Conservation (phyloP, 2,888 invertebrate genomes). For the Schrankia costaestrigalis region DNA sequence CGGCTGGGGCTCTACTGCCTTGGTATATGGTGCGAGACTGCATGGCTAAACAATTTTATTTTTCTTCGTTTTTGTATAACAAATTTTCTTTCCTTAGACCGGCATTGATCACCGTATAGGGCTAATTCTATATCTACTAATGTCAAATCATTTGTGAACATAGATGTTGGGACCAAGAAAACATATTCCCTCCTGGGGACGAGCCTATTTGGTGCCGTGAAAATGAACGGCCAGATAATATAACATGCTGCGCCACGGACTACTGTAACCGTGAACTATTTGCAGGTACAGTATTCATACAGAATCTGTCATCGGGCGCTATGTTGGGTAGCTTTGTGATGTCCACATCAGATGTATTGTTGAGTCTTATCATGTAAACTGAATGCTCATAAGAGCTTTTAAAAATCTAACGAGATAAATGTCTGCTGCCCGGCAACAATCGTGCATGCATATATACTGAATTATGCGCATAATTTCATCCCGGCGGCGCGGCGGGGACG, state of each 20-base stretch:
- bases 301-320: constrained; percentile 56
- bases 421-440: constrained; percentile 15
- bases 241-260: constrained; percentile 85
- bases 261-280: constrained; percentile 83
- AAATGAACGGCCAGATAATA: constrained; percentile 57
- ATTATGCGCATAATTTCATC: constrained; percentile 22
- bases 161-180: constrained; percentile 83
- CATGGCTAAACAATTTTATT: constrained; percentile 58
- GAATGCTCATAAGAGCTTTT: constrained; percentile 29
- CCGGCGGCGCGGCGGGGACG: constrained; percentile 9
- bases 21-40: constrained; percentile 62
- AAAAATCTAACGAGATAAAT: constrained; percentile 20
- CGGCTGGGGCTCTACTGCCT: constrained; percentile 34
- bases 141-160: constrained; percentile 56
- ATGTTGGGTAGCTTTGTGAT: constrained; percentile 63
- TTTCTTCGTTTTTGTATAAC: constrained; percentile 48
- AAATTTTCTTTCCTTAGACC: constrained; percentile 64
- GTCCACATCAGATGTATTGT: constrained; percentile 56
- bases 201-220: constrained; percentile 82
- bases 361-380: constrained; percentile 28
- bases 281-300: constrained; percentile 62
- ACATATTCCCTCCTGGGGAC: constrained; percentile 81
- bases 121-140: constrained; percentile 41
- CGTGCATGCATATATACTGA: constrained; percentile 45
- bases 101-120: constrained; percentile 72